A percentile compares a stretch with the other conserved stretches of the same genome.
These are phyloP conservation scores for Parapristionchus giblindavisi DNA, from an alignment of 2,888 invertebrate species.

Conservation along the genomic window DNA sequence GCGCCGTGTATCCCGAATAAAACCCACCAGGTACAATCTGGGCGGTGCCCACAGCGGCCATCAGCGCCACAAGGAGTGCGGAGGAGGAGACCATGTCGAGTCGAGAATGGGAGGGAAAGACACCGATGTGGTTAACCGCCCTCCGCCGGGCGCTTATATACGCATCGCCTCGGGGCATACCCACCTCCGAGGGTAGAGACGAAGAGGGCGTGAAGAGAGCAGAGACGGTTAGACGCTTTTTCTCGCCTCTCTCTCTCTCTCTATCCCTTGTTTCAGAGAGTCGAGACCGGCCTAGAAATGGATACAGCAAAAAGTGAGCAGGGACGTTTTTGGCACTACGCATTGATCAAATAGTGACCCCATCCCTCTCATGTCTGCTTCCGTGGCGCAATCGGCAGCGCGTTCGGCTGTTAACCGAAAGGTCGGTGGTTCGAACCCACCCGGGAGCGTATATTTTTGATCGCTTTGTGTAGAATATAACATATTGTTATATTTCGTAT, in stretches of 20 bases:
- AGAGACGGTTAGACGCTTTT: conserved; percentile 3
- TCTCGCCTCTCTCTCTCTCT: conserved; percentile 19
- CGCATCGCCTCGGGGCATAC: neutral
- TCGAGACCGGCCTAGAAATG: conserved; percentile 2
- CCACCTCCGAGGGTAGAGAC: neutral
- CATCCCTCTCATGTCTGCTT: conserved; percentile 31
- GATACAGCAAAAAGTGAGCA: neutral
- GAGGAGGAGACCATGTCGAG: neutral
- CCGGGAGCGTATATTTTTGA: conserved; percentile 25
- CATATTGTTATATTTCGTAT: too few species aligned
- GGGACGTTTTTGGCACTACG: neutral
- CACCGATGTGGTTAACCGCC: neutral
- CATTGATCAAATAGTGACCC: neutral
- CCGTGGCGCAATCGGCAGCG: conserved; percentile 60
- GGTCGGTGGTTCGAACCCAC: conserved; percentile 67
- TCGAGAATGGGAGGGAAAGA: neutral
- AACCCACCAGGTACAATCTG: conserved; percentile 38
- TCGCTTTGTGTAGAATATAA: too few species aligned
- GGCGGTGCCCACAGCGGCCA: conserved; percentile 6
- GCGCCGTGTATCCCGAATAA: conserved; percentile 18
- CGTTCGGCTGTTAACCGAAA: conserved; percentile 68
- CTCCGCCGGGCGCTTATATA: conserved; percentile 16
- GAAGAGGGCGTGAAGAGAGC: conserved; percentile 19
- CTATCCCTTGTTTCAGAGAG: conserved; percentile 8
- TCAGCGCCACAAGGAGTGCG: conserved; percentile 15